These are phyloP conservation scores for Sigmodon hispidus DNA, from an alignment of 2,113 vertebrate species.

Conservation along the genomic window DNA sequence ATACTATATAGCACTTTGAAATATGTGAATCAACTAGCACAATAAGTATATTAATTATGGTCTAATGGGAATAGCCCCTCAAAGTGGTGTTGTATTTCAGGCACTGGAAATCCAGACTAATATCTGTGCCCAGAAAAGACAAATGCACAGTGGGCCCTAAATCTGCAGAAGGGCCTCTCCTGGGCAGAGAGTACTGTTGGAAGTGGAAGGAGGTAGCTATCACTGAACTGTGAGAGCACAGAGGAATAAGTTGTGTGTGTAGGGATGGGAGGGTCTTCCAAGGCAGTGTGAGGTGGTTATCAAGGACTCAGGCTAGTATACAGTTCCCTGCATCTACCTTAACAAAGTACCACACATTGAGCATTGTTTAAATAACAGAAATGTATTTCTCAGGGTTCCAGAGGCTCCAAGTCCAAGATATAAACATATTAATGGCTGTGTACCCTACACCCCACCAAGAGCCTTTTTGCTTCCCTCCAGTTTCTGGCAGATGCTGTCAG, in stretches of 20 bases:
- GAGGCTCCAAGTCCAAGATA: neutral
- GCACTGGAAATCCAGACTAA: neutral
- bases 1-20: neutral
- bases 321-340: neutral
- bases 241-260: neutral
- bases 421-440: neutral
- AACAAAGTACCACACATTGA: neutral
- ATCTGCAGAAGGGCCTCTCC: neutral
- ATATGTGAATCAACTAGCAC: neutral
- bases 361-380: neutral
- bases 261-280: neutral
- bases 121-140: neutral
- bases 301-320: neutral
- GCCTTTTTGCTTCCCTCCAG: neutral
- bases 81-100: neutral
- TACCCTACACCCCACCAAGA: no score
- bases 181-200: no score
- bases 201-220: neutral
- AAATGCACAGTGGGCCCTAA: no score
- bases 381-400: no score
- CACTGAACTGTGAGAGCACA: neutral
- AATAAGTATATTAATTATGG: neutral
- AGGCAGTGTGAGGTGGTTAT: no score
- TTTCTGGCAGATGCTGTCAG: fast-evolving
- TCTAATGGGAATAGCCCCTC: neutral